phyloP scores from a whole-genome alignment of 1,140 invertebrate genomes.

The Paramacrobiotus metropolitanus region DNA sequence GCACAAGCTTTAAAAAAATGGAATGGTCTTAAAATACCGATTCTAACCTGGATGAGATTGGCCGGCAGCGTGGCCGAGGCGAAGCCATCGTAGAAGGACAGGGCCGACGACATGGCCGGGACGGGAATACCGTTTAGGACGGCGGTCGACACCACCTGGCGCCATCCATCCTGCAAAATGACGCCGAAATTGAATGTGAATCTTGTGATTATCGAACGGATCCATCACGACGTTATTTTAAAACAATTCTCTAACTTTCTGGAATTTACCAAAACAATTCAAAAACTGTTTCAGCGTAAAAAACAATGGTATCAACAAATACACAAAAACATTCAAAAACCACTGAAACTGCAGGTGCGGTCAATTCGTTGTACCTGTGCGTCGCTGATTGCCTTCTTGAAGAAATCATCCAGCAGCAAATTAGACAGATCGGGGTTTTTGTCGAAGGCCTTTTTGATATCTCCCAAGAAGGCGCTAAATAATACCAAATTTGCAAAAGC shows the following conservation, averaged over 20 bases:
- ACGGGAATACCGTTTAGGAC: constrained; percentile 57
- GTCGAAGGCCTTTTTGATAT: constrained; percentile 87
- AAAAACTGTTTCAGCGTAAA: constrained; percentile 21
- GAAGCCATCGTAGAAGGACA: constrained; percentile 94
- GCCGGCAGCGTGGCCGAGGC: constrained; percentile 53
- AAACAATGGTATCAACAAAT: background rate
- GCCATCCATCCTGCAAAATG: constrained; percentile 28
- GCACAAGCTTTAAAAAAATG: constrained; percentile 1
- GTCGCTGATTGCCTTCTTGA: constrained; percentile 51
- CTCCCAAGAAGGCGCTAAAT: constrained; percentile 66
- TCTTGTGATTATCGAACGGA: too few species aligned
- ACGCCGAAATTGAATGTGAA: too few species aligned
- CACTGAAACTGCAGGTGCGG: too few species aligned
- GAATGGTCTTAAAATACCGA: background rate
- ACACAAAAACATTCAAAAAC: constrained; percentile 26
- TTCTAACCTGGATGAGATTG: constrained; percentile 58
- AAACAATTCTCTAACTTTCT: too few species aligned
- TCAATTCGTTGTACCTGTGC: too few species aligned
- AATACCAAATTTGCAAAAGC: background rate
- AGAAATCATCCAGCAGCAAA: constrained; percentile 83
- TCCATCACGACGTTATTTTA: too few species aligned
- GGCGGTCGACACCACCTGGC: constrained; percentile 30
- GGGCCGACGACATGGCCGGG: constrained; percentile 68
- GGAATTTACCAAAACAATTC: constrained; percentile 16
- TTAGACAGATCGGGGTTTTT: constrained; percentile 69